These are phyloP conservation scores for Apantesis nais DNA, from an alignment of 2,888 invertebrate species.

Conservation along the genomic window DNA sequence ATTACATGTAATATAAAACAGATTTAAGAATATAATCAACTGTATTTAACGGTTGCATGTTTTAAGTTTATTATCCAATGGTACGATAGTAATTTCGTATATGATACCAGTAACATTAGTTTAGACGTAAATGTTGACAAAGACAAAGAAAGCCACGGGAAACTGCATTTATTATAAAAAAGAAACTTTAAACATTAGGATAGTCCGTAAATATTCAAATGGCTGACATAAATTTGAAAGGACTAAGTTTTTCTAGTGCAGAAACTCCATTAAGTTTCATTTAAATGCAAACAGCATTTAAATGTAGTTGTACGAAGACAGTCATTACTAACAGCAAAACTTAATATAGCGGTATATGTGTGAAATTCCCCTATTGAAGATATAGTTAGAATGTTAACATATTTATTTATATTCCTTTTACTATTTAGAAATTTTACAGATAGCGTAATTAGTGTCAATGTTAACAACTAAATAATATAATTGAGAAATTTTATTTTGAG, in stretches of 20 bases:
- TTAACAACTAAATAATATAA: no score
- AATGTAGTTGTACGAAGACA: slow-evolving; percentile 14
- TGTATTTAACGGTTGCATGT: slow-evolving; percentile 10
- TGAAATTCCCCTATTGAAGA: neutral
- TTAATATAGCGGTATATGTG: slow-evolving; percentile 4
- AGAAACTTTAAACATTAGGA: slow-evolving; percentile 10
- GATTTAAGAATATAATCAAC: neutral
- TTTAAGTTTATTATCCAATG: neutral
- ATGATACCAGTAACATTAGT: neutral
- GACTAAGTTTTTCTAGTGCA: slow-evolving; percentile 18
- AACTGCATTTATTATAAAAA: slow-evolving; percentile 18
- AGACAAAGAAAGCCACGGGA: slow-evolving; percentile 13
- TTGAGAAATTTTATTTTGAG: no score
- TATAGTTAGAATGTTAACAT: neutral
- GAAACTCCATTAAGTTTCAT: slow-evolving; percentile 19
- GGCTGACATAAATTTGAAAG: slow-evolving; percentile 22
- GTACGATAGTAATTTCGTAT: neutral
- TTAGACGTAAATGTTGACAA: slow-evolving; percentile 1
- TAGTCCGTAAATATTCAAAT: slow-evolving; percentile 18
- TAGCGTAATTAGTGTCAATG: no score
- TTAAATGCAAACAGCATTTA: no score
- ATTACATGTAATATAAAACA: neutral
- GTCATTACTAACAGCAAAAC: slow-evolving; percentile 9
- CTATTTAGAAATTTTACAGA: no score
- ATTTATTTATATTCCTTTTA: neutral